Percentiles rank a stretch among this genome's conserved stretches.
Conservation (phyloP, 2,888 invertebrate genomes). For the Caenorhabditis uteleia region DNA sequence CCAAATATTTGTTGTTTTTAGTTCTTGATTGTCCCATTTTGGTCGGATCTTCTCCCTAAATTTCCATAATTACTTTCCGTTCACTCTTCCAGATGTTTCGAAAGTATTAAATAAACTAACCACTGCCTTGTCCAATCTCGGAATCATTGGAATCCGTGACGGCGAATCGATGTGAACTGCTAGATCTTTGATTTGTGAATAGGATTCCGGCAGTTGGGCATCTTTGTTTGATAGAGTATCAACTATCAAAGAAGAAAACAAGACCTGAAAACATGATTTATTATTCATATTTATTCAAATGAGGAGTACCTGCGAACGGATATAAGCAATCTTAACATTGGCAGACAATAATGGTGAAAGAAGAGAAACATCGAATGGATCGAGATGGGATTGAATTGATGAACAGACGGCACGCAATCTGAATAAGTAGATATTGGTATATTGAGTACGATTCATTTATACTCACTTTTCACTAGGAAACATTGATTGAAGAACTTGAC, state of each 20-base stretch:
- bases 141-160: slow-evolving; percentile 40
- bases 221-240: slow-evolving; percentile 44
- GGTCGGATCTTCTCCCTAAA: slow-evolving; percentile 18
- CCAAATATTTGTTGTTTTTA: slow-evolving; percentile 44
- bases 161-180: slow-evolving; percentile 40
- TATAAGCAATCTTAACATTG: slow-evolving; percentile 45
- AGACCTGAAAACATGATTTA: slow-evolving; percentile 12
- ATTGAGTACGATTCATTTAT: background rate
- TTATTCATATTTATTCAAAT: background rate
- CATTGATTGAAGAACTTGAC: slow-evolving; percentile 31
- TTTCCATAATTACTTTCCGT: background rate
- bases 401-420: slow-evolving; percentile 16
- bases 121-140: slow-evolving; percentile 39
- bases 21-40: slow-evolving; percentile 23
- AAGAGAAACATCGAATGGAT: slow-evolving; percentile 53
- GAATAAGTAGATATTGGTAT: background rate
- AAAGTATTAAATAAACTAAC: slow-evolving; percentile 1
- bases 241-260: slow-evolving; percentile 32
- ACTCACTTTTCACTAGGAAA: slow-evolving; percentile 35
- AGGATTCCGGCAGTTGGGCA: slow-evolving; percentile 31
- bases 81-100: background rate
- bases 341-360: slow-evolving; percentile 40
- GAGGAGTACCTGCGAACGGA: slow-evolving; percentile 41
- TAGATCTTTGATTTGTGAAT: slow-evolving; percentile 34
- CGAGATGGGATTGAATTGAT: slow-evolving; percentile 38